Conservation (phyloP, 2,113 vertebrate genomes). For the Sylvietta virens region DNA sequence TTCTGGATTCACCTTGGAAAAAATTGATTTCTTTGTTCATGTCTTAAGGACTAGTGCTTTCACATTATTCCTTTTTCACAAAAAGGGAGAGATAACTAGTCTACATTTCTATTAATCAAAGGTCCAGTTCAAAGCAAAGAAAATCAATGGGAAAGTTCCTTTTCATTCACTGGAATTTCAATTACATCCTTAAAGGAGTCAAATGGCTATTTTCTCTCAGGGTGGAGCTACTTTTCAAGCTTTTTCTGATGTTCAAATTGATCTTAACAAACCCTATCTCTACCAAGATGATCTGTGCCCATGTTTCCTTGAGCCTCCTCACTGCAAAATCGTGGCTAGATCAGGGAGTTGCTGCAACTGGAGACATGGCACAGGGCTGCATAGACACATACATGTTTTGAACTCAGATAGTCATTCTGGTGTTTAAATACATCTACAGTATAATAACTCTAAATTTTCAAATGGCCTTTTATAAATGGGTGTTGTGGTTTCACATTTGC, state of each 20-base stretch:
- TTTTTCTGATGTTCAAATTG: background rate
- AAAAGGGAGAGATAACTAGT: background rate
- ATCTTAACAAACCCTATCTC: background rate
- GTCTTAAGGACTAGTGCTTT: background rate
- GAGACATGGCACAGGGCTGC: background rate
- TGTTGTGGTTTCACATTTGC: too few relatives aligned
- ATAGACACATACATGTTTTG: background rate
- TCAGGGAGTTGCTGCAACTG: background rate
- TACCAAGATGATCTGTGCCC: background rate
- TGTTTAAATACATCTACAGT: background rate
- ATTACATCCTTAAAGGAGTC: background rate
- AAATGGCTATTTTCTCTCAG: background rate
- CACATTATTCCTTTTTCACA: background rate
- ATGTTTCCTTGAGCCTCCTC: background rate
- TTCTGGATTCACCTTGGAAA: background rate
- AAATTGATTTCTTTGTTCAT: background rate
- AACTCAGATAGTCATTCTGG: background rate
- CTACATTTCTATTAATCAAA: background rate
- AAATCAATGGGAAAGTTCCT: background rate
- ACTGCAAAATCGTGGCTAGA: background rate
- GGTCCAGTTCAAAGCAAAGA: background rate
- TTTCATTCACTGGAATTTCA: constrained; percentile 5
- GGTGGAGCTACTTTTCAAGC: background rate
- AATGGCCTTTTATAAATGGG: background rate
- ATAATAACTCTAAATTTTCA: background rate